Evolutionary conservation across 2,113 vertebrate genomes (phyloP), one percentile per base, ranked within the genome.

Genomic region (Oreotrochilus melanogaster): DNA sequence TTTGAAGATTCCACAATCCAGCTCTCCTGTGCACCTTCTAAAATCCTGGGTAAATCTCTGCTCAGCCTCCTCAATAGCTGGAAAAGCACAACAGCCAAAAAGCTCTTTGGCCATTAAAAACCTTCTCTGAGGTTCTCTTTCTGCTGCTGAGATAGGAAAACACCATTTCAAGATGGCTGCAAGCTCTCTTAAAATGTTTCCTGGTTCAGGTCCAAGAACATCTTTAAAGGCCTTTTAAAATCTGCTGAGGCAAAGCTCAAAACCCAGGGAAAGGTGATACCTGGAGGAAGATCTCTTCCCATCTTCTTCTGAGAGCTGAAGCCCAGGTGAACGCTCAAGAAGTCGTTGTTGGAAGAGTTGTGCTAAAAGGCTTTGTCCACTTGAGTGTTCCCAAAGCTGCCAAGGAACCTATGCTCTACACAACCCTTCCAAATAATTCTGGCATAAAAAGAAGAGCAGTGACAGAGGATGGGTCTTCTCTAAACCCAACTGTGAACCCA

Each of bases 111-210:
- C 86, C 81, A 17, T 83, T 66, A 10, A n/a, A 91, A 91, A 22
- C 37, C 56, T 43, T 23, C 28, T 14, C 75, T 57, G 7, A 2
- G n/a, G 53, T 86, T 39, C 62, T 27, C 9, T 11, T 42, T 19
- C 50, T 39, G 65, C 76, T 91, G 92, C 88, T 96, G 91, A 81
- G 70, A 65, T 31, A 65, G 81, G 42, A 89, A 92, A 95, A 65
- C 39, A 78, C 50, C 2, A 81, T 85, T 92, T 81, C 84, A 93
- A 96, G 84, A 95, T 92, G 95, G 95, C 86, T 87, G 73, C 61
- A 4, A 2, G 76, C 80, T 81, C 80, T 81, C 91, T 57, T 92
- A 93, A 95, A 93, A 91, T 3, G 7, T 45, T 87, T 23, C 17
- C 83, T 97, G 95, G 95, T 47, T 18, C 35, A 1, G 28, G 65